A percentile compares a stretch with the other conserved stretches of the same genome.
phyloP scores from a whole-genome alignment of 2,888 invertebrate genomes.

The Chrysolina oricalcia region DNA sequence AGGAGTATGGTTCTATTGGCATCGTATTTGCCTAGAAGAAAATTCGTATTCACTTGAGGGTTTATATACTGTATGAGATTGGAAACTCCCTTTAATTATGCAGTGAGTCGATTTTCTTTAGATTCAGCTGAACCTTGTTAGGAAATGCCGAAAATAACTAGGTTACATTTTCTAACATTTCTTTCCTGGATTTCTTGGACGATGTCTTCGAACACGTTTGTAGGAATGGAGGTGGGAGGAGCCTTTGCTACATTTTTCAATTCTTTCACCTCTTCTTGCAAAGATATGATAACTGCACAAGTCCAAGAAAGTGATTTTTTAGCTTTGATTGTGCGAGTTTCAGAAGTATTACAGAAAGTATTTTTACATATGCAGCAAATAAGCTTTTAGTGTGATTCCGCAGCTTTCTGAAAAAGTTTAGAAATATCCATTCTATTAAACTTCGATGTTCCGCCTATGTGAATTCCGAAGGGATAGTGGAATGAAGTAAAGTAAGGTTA shows the following conservation, averaged over 20 bases:
- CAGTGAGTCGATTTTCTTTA: no score
- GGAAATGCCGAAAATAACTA: no score
- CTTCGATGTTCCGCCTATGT: constrained; percentile 3
- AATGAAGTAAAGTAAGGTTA: constrained; percentile 4
- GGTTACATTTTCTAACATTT: no score
- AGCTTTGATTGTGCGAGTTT: constrained; percentile 5
- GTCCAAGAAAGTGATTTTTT: constrained; percentile 5
- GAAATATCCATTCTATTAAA: background rate
- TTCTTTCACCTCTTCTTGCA: background rate
- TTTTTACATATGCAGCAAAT: background rate
- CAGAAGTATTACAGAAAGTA: constrained; percentile 6
- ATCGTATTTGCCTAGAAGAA: constrained; percentile 20
- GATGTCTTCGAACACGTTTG: constrained; percentile 12
- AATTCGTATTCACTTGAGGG: background rate
- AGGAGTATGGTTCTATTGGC: no score
- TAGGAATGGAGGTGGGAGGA: background rate
- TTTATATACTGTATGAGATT: background rate
- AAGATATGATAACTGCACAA: no score
- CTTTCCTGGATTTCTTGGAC: no score
- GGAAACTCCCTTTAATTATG: constrained; percentile 1
- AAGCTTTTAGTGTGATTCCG: background rate
- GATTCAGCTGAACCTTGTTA: no score
- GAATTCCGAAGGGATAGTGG: constrained; percentile 2
- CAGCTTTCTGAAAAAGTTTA: background rate
- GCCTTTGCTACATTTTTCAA: background rate